Evolutionary conservation across 2,113 vertebrate species (phyloP).

Genomic region (Stegostoma tigrinum): DNA sequence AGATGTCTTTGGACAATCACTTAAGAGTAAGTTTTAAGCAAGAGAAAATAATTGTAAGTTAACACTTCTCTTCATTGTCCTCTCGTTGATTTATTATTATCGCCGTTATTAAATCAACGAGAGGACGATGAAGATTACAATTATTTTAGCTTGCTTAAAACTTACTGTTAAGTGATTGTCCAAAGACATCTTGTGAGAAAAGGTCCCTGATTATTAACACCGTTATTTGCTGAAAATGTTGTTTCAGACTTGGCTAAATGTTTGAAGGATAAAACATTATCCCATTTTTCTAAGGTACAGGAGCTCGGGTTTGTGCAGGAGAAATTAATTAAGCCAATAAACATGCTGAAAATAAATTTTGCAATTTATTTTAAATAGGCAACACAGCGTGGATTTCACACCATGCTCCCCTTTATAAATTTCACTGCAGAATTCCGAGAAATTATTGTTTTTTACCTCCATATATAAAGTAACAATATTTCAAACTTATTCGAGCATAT

Average conservation of each 20-base stretch:
- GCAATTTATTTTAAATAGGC: background rate
- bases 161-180: background rate
- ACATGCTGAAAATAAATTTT: background rate
- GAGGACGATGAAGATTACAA: background rate
- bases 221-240: background rate
- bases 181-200: conserved; percentile 28
- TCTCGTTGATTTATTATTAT: background rate
- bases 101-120: background rate
- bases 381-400: background rate
- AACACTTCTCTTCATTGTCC: background rate
- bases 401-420: background rate
- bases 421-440: background rate
- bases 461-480: background rate
- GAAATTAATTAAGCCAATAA: background rate
- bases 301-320: background rate
- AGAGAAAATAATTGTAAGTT: background rate
- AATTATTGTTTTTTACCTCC: background rate
- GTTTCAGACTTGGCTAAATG: background rate
- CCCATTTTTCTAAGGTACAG: background rate
- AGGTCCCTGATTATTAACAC: background rate
- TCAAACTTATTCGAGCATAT: background rate
- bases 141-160: background rate
- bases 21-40: background rate
- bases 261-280: background rate
- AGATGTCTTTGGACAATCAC: conserved; percentile 31